These are phyloP conservation scores for Bujurquina vittata DNA, from an alignment of 2,113 vertebrate species.

Conservation along the genomic window DNA sequence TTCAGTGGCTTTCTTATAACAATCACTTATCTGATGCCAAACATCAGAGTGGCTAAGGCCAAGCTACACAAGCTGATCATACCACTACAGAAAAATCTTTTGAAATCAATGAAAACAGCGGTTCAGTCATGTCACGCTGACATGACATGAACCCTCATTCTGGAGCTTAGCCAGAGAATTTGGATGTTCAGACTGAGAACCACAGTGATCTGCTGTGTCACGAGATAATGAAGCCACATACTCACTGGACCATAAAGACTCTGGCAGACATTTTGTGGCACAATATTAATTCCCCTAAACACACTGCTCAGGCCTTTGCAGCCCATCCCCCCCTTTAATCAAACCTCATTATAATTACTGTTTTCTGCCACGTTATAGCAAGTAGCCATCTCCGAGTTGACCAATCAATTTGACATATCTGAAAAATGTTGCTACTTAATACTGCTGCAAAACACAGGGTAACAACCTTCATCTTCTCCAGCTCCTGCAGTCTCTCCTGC, in stretches of 20 bases:
- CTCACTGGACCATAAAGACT: constrained; percentile 47
- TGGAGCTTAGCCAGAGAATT: constrained; percentile 46
- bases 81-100: constrained; percentile 55
- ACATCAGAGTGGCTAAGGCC: constrained; percentile 19
- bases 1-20: background rate
- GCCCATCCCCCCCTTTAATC: constrained; percentile 24
- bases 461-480: constrained; percentile 95
- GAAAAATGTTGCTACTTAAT: background rate
- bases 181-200: constrained; percentile 42
- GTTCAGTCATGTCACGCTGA: constrained; percentile 62
- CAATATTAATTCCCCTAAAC: constrained; percentile 41
- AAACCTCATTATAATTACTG: constrained; percentile 31
- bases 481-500: constrained; percentile 92
- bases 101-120: constrained; percentile 57
- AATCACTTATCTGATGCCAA: constrained; percentile 14
- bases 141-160: constrained; percentile 42
- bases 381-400: background rate
- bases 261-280: constrained; percentile 29
- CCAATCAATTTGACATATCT: background rate
- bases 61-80: constrained; percentile 35
- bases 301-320: constrained; percentile 8
- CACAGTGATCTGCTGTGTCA: constrained; percentile 45
- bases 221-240: constrained; percentile 61
- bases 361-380: constrained; percentile 9
- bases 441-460: background rate